Evolutionary conservation across 1,140 invertebrate genomes (phyloP).

Genomic region (Bactericera cockerelli): DNA sequence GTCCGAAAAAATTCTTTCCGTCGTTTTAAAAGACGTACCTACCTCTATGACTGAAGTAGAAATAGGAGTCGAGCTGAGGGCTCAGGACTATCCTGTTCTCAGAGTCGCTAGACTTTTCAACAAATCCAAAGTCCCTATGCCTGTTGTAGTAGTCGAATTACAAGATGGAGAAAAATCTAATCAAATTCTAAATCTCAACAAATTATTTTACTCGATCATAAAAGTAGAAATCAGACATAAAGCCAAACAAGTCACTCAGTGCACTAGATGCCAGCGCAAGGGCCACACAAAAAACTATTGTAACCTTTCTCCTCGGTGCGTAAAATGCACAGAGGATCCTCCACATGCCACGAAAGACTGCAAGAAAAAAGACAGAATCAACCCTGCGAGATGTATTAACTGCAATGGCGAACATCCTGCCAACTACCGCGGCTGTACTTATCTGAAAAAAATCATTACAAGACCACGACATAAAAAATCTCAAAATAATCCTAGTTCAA

Average conservation of each 20-base stretch:
- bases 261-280: background rate
- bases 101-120: background rate
- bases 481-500: background rate
- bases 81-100: background rate
- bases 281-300: background rate
- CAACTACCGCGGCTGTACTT: background rate
- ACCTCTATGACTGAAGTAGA: background rate
- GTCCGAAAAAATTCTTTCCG: background rate
- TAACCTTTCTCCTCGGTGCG: background rate
- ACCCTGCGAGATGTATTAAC: background rate
- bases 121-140: background rate
- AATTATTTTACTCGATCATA: background rate
- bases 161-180: background rate
- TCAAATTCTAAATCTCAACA: background rate
- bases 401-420: background rate
- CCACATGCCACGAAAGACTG: background rate
- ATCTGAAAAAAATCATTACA: background rate
- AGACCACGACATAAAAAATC: background rate
- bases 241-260: background rate
- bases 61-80: background rate
- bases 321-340: background rate
- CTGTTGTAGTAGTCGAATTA: background rate
- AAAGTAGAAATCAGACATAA: background rate
- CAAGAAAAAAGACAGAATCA: background rate
- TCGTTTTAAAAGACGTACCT: background rate